These are phyloP conservation scores for Eurypyga helias DNA, from an alignment of 2,113 vertebrate genomes.

Conservation along the genomic window DNA sequence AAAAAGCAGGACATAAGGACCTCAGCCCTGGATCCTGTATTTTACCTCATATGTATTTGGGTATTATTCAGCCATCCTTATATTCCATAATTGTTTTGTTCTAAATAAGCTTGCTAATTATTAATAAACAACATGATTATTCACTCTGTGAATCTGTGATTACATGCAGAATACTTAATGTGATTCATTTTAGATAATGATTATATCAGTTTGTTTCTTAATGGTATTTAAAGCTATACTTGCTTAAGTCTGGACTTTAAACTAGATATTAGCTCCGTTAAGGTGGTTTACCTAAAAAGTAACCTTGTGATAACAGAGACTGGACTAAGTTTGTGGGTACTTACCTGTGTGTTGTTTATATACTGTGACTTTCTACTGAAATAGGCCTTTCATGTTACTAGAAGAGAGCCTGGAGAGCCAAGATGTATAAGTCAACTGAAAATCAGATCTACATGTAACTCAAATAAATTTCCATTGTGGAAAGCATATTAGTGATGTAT, in stretches of 20 bases:
- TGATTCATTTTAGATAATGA: neutral
- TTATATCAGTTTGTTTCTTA: neutral
- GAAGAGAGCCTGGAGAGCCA: neutral
- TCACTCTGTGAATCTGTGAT: no score
- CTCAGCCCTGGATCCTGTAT: neutral
- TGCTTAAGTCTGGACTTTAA: neutral
- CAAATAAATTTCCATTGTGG: neutral
- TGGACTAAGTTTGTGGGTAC: neutral
- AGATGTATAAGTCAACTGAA: neutral
- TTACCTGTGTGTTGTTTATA: neutral
- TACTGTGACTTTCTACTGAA: neutral
- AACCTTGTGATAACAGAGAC: neutral
- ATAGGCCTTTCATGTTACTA: neutral
- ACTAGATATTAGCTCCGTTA: neutral
- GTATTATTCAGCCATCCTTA: neutral
- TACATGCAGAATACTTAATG: neutral
- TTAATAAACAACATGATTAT: neutral
- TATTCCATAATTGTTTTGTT: neutral
- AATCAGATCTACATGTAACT: neutral
- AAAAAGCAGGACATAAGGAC: neutral
- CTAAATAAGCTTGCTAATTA: neutral
- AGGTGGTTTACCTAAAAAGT: neutral
- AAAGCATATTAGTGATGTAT: neutral
- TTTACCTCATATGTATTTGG: neutral
- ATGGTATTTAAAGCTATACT: neutral